Evolutionary conservation across 2,888 invertebrate genomes (phyloP), one percentile per base, ranked within the genome.

Genomic region (Mythimna loreyi): DNA sequence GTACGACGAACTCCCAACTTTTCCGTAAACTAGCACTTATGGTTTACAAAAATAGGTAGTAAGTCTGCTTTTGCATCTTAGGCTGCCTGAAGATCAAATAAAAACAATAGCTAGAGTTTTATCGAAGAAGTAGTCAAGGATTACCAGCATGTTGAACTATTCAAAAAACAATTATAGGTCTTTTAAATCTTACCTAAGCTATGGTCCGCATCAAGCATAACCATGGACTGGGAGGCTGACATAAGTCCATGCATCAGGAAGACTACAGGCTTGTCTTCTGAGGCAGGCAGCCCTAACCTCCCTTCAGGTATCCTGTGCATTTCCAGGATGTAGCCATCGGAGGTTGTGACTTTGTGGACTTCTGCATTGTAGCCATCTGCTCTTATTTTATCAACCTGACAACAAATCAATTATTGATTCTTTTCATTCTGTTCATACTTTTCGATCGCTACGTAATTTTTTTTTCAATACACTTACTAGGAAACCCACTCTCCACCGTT

Each of bases 181-280:
- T 52, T 43, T 13, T 5, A n/a, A 36, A 19, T 9, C 82, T 87
- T 75, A 92, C 92, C 92, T 25, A 91, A 66, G 43, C 88, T 83
- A 3, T 78, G 23, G n/a, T 90, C 86, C 7, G 89, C 80, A 21
- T 91, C 92, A 6, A 90, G 55, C 2, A 8, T 13, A 33, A 91
- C 66, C 45, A 80, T 92, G 11, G 78, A 68, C 52, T 82, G 84
- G 0, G 92, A 91, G 6, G 88, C 80, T 4, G 85, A 74, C 23
- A 86, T 59, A 0, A 92, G 78, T 0, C 93, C 93, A 58, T 93
- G 93, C 92, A 93, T 92, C 3, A 92, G 61, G 62, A 93, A 89
- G 0, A 92, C 92, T 2, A 90, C 89, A 0, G 92, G 90, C 19
- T 84, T 82, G 43, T 85, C 70, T 2, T 66, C 25, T 1, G 78